Evolutionary conservation across 2,888 invertebrate genomes (phyloP).

Genomic region (Micoletzkya japonica): DNA sequence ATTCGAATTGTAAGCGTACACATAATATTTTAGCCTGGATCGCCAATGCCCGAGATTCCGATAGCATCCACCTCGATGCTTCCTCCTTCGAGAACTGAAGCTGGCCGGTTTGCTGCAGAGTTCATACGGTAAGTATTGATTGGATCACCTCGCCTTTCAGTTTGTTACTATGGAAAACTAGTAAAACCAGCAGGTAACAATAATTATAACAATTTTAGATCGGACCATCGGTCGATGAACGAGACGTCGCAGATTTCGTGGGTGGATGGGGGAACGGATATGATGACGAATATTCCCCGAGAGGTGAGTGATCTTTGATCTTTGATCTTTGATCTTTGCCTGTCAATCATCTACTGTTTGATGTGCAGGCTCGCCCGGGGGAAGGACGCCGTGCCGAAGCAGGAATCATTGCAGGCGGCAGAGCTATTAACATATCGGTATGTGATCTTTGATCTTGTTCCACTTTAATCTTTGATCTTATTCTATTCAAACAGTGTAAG

Average conservation of each 20-base stretch:
- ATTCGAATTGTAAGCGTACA: neutral
- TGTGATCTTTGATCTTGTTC: too few relatives aligned
- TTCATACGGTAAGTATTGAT: neutral
- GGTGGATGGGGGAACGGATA: too few relatives aligned
- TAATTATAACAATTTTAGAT: too few relatives aligned
- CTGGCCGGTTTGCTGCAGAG: neutral
- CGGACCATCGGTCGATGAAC: too few relatives aligned
- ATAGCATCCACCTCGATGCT: neutral
- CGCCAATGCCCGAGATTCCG: neutral
- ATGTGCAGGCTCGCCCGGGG: neutral
- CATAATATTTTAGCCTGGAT: neutral
- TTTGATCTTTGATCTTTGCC: neutral
- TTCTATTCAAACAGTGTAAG: too few relatives aligned
- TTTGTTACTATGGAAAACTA: too few relatives aligned
- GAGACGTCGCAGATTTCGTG: too few relatives aligned
- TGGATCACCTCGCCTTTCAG: neutral
- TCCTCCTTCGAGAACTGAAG: neutral
- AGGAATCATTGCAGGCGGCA: neutral
- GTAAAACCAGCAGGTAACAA: too few relatives aligned
- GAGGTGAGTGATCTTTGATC: too few relatives aligned
- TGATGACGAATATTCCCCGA: too few relatives aligned
- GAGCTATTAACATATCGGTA: neutral
- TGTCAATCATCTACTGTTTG: neutral
- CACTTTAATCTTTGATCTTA: too few relatives aligned
- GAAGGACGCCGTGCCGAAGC: neutral